Percentiles rank a stretch among this genome's conserved stretches.
These are phyloP conservation scores for Brevimyrus niger DNA, from an alignment of 2,113 vertebrate genomes.

Conservation along the genomic window DNA sequence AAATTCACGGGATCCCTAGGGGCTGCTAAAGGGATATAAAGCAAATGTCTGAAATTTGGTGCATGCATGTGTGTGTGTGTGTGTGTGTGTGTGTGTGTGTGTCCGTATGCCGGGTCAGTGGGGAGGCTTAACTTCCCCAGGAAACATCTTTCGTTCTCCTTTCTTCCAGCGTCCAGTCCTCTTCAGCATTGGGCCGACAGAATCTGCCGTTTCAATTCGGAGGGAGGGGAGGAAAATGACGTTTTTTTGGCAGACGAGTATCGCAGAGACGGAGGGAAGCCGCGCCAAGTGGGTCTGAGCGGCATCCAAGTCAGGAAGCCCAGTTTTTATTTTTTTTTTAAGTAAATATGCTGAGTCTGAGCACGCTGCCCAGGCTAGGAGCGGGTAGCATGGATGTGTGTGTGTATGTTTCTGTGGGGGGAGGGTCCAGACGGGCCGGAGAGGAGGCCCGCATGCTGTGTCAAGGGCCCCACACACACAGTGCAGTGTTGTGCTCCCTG, in stretches of 20 bases:
- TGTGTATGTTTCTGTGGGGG: not conserved
- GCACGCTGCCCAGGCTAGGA: not conserved
- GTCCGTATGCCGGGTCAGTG: not conserved
- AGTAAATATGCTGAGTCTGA: constrained; percentile 25
- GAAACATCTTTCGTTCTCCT: constrained; percentile 24
- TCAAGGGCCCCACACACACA: constrained; percentile 13
- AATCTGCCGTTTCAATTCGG: constrained; percentile 46
- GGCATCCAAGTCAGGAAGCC: constrained; percentile 38
- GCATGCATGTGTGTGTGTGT: not conserved
- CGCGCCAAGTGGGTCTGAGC: constrained; percentile 36
- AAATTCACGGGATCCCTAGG: not conserved
- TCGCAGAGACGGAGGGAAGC: constrained; percentile 32
- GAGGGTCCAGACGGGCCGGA: not conserved
- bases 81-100: not conserved
- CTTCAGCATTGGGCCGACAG: constrained; percentile 38
- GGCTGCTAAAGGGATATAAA: not conserved
- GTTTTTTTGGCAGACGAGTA: constrained; percentile 43
- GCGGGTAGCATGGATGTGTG: not conserved
- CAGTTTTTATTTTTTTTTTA: constrained; percentile 29
- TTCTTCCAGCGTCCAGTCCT: constrained; percentile 42
- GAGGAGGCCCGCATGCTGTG: not conserved
- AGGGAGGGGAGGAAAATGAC: constrained; percentile 43
- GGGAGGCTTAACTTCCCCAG: constrained; percentile 5
- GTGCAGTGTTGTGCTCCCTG: not conserved
- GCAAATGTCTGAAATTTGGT: not conserved